Base-by-base conservation (phyloP, 2,888 invertebrate species). In the Amiota mariae region DNA sequence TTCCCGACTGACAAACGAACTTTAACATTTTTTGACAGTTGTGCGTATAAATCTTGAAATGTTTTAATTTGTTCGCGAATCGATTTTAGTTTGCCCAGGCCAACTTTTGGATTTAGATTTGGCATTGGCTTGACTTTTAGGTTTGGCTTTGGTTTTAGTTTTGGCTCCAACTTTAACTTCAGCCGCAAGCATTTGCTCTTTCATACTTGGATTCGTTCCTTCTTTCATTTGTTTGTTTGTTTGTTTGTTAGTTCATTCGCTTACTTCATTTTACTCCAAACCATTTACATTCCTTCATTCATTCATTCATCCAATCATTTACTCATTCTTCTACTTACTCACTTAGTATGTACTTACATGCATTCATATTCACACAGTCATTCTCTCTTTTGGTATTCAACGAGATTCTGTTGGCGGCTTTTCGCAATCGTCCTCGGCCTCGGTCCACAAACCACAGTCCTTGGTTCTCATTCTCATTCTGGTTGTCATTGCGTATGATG, bases 21-120 rank as follows among this genome's bases (percentile, higher is more conserved):
- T 83, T 81, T 78, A 79, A 78, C 80, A 77, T 71, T 80, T 83
- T 82, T 86, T 87, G 87, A 88, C 88, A 88, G 86, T 85, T 87
- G 82, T 81, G 88, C 85, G 87, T 87, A 87, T 87, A 87, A 88
- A 87, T 87, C 87, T 87, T 87, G 88, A 88, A 87, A 87, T 87
- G 87, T 88, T 87, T 88, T 87, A 87, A 87, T 88, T 87, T 88
- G 86, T 85, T 86, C 84, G 85, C 85, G 87, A 88, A 87, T 87
- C 87, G 88, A 87, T 88, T 88, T 87, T 81, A 76, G 81, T 78
- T 75, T 24, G 24, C 3, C 24, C 77, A 75, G 76, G 47, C 72
- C 73, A 56, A 71, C 4, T 24, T 24, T 24, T 24, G 24, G 3
- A 24, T 24, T 24, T 24, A 3, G 24, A 1, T 24, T 24, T 24